phyloP scores from a whole-genome alignment of 1,140 invertebrate species.

The Drosophila obscura region DNA sequence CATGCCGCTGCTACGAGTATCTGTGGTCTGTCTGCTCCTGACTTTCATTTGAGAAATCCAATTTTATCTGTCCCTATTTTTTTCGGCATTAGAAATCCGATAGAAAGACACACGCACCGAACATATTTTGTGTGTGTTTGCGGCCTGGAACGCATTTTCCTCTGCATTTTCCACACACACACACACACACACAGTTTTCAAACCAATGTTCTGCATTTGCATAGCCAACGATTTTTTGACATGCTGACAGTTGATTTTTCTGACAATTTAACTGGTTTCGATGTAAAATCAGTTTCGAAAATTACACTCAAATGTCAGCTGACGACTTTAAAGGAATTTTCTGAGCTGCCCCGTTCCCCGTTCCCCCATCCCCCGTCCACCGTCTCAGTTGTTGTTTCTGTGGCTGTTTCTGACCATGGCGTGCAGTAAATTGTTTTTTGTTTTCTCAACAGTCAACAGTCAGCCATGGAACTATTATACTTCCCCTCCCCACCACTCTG shows the following conservation, averaged over 20 bases:
- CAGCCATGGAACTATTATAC: conserved; percentile 59
- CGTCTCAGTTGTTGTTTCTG: conserved; percentile 21
- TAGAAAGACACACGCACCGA: conserved; percentile 34
- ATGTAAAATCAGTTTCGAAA: conserved; percentile 84
- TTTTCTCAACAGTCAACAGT: conserved; percentile 40
- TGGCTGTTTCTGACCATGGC: conserved; percentile 65
- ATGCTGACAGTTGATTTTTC: conserved; percentile 84
- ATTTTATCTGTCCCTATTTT: conserved; percentile 46
- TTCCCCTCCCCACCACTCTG: not conserved
- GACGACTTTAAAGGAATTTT: conserved; percentile 79
- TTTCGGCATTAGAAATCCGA: conserved; percentile 25
- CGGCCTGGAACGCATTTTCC: conserved; percentile 43
- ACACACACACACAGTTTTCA: conserved; percentile 6
- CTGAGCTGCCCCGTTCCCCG: conserved; percentile 23
- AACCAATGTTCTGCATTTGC: conserved; percentile 57
- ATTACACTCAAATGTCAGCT: conserved; percentile 75
- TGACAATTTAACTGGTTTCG: conserved; percentile 84
- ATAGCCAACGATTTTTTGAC: conserved; percentile 83
- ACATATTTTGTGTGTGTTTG: not conserved
- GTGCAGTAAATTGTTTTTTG: conserved; percentile 75
- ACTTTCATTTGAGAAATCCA: conserved; percentile 36
- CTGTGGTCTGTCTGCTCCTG: conserved; percentile 4
- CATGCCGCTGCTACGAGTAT: not conserved
- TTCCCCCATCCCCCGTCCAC: conserved; percentile 2
- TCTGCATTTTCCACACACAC: conserved; percentile 8